Base-by-base conservation (phyloP, 2,113 vertebrate genomes). In the Microcebus murinus region DNA sequence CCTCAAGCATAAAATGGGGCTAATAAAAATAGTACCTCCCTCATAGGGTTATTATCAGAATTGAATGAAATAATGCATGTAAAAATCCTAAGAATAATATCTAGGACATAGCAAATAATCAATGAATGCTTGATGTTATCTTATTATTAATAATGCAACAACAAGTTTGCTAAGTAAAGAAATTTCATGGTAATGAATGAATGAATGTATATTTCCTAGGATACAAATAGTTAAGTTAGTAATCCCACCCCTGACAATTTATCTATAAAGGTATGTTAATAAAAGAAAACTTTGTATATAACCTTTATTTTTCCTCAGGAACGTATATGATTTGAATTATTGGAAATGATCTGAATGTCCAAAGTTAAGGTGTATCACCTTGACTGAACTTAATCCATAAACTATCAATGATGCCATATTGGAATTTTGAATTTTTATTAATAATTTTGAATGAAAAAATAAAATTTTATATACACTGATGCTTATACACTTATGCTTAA, bases 1-100 rank as follows among this genome's bases (percentile, higher is more conserved):
- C 65, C 63, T 89, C 93, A 90, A 94, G 74, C 88, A 87, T 96
- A 90, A 97, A 95, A 39, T 90, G 45, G 86, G 93, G 79, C 93
- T 97, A 97, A 92, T 93, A 97, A 95, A 96, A 98, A 97, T 95
- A 97, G 90, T 90, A 71, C 57, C 42, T 95, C 63, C 39, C 55
- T 93, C 83, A 81, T 70, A 95, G 83, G 39, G 63, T 61, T 93
- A 83, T 95, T 95, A 4, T 84, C 70, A 80, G 91, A 96, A 95
- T 8, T 95, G 57, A 97, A 95, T 95, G 83, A 84, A 96, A 90
- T 93, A 91, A 95, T 84, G 3, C 36, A 36, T 89, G 11, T 89
- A 80, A 86, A 93, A 89, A 92, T 3, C 42, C 89, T 94, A 79
- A 79, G 50, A 97, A 79, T 87, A 95, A 48, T 95, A 84, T 97